Evolutionary conservation across 2,888 invertebrate genomes (phyloP), one percentile per base, ranked within the genome.

Genomic region (Andrena bicolor): DNA sequence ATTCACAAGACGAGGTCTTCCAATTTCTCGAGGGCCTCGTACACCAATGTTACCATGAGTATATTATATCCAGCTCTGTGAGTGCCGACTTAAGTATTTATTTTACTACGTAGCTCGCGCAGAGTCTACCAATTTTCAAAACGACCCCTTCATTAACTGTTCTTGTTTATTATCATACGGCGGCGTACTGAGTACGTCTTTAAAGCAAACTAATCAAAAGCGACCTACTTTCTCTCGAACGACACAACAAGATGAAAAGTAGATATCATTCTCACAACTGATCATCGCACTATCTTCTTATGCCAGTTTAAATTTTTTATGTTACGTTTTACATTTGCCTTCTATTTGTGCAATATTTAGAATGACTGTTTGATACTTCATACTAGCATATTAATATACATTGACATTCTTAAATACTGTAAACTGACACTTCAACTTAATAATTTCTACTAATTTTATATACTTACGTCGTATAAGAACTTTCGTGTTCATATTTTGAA

Each of bases 51-150:
- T 80, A 69, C 77, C 8, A 65, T 69, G 79, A 75, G 60, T 80
- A 76, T 84, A 79, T 79, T 82, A 76, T 82, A 79, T 79, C 76
- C 76, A 77, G 75, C 68, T 79, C 80, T 56, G 68, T 61, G 63
- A 73, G 72, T 68, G 41, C 53, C 75, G 49, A 69, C 58, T 87
- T 77, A 88, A 81, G 82, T 84, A 86, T 87, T 87, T 88, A 86
- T 86, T 68, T 76, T 65, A 65, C 32, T 69, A 56, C 68, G 28
- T 71, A 61, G 68, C 68, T 26, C 30, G 32, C 41, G n/a, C 76
- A 23, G 16, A 70, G 63, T 66, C 26, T 61, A 53, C 69, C 58
- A 80, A 75, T 76, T 84, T 88, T 69, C 70, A 60, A 84, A 81
- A 80, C 81, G 51, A 69, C 64, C 76, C 84, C 84, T 85, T 80